Percentiles rank a stretch among this genome's conserved stretches.
Evolutionary conservation across 1,140 invertebrate genomes (phyloP).

Genomic region (Caenorhabditis briggsae): DNA sequence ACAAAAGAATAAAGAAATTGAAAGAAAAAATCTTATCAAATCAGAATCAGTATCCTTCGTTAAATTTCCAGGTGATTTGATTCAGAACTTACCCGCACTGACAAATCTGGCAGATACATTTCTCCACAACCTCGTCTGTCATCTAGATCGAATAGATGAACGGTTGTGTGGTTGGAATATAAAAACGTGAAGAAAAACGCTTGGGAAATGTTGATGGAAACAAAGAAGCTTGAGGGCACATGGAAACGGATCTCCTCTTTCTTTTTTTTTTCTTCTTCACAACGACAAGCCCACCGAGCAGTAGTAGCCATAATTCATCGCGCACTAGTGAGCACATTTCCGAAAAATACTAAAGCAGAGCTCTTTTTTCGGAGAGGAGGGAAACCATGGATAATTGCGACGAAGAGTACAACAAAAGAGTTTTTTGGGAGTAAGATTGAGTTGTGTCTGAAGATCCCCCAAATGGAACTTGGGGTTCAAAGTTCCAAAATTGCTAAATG

Average conservation of each 20-base stretch:
- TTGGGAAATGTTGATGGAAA: slow-evolving; percentile 29
- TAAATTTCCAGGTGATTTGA: no score
- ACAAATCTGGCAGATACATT: slow-evolving; percentile 60
- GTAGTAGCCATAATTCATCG: slow-evolving; percentile 46
- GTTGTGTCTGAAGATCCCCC: not conserved
- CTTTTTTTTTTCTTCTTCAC: slow-evolving; percentile 1
- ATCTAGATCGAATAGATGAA: not conserved
- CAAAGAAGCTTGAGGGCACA: not conserved
- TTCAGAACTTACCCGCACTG: slow-evolving; percentile 55
- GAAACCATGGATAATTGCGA: not conserved
- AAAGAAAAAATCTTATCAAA: no score
- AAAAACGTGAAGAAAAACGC: not conserved
- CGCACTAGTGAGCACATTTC: slow-evolving; percentile 50
- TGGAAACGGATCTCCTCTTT: slow-evolving; percentile 31
- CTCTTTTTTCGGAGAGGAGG: slow-evolving; percentile 7
- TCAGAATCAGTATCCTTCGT: no score
- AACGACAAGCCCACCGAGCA: slow-evolving; percentile 42
- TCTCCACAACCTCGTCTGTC: slow-evolving; percentile 25
- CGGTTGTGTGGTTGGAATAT: not conserved
- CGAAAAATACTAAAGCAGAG: slow-evolving; percentile 46
- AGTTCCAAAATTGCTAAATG: no score
- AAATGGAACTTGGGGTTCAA: not conserved
- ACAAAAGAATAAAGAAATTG: no score
- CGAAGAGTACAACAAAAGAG: not conserved
- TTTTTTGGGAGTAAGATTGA: not conserved